Evolutionary conservation across 2,888 invertebrate genomes (phyloP).

Genomic region (Cantharis lateralis): DNA sequence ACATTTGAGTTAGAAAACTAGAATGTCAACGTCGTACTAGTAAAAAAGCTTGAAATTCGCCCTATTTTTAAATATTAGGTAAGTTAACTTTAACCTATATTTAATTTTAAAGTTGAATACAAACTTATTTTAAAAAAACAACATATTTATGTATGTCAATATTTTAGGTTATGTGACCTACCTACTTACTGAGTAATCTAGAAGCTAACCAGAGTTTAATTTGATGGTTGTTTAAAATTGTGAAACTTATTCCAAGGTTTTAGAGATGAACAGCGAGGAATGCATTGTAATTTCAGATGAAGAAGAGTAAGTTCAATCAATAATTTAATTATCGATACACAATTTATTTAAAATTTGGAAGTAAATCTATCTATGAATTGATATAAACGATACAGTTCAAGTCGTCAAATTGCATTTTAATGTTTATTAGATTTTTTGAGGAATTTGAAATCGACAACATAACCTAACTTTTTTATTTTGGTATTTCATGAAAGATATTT

Average conservation of each 20-base stretch:
- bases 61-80: neutral
- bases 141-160: neutral
- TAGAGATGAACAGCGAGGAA: neutral
- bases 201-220: neutral
- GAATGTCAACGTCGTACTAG: neutral
- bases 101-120: neutral
- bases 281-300: neutral
- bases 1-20: neutral
- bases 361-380: neutral
- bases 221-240: too few relatives aligned
- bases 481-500: neutral
- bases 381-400: neutral
- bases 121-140: neutral
- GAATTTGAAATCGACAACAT: neutral
- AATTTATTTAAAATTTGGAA: neutral
- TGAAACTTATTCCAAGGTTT: neutral
- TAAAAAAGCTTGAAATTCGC: neutral
- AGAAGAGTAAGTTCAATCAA: neutral
- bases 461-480: neutral
- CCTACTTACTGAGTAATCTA: neutral
- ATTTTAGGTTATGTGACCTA: neutral
- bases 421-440: neutral
- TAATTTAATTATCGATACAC: neutral
- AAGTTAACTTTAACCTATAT: neutral
- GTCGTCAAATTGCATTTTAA: neutral